Percentiles rank a stretch among this genome's conserved stretches.
phyloP scores from a whole-genome alignment of 1,140 invertebrate genomes.

The Pollicipes pollicipes region DNA sequence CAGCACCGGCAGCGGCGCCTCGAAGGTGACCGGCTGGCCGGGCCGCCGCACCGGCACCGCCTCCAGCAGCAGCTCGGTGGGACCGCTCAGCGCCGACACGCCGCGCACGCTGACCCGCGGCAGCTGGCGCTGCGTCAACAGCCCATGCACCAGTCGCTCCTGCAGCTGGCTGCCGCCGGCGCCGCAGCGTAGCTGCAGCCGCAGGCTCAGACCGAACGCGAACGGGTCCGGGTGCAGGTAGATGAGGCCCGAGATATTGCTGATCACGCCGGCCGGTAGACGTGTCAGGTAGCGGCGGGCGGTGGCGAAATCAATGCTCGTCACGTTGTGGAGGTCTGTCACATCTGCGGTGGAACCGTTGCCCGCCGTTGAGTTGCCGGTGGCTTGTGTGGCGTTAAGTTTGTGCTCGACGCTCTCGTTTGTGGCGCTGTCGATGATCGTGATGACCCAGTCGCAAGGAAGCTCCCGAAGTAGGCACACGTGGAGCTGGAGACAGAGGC shows the following conservation, averaged over 20 bases:
- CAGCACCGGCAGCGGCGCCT: neutral
- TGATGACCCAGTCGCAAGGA: too few relatives aligned
- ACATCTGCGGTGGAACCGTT: neutral
- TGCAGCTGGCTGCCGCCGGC: too few relatives aligned
- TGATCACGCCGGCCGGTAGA: neutral
- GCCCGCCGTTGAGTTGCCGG: too few relatives aligned
- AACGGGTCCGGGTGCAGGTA: neutral
- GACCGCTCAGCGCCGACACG: neutral
- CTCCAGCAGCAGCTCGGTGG: neutral
- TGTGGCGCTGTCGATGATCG: too few relatives aligned
- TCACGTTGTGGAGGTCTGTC: neutral
- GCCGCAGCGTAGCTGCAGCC: neutral
- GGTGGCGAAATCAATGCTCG: neutral
- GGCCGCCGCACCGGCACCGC: neutral
- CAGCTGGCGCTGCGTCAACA: neutral
- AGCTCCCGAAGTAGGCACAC: too few relatives aligned
- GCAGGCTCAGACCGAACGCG: neutral
- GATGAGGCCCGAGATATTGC: neutral
- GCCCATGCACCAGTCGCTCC: neutral
- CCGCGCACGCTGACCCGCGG: neutral
- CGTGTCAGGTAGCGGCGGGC: neutral
- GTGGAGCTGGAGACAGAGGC: too few relatives aligned
- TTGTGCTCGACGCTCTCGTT: too few relatives aligned
- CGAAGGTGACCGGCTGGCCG: neutral
- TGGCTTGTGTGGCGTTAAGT: too few relatives aligned